These are phyloP conservation scores for Tanypteryx hageni DNA, from an alignment of 2,888 invertebrate genomes.

Conservation along the genomic window DNA sequence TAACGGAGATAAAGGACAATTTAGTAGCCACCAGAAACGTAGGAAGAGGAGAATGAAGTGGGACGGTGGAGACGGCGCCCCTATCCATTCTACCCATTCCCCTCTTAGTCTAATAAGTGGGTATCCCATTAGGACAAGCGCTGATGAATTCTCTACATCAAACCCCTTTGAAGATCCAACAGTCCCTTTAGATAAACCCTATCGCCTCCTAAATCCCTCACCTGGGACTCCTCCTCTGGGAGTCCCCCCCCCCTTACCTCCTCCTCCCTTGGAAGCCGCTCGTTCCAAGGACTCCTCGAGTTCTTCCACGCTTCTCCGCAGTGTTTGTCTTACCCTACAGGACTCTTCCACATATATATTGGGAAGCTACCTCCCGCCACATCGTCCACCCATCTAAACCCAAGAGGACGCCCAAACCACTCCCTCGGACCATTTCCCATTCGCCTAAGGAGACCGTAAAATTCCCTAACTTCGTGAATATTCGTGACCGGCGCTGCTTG, in stretches of 20 bases:
- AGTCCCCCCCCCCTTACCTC: neutral
- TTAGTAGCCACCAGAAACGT: neutral
- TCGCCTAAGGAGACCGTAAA: neutral
- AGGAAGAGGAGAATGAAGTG: neutral
- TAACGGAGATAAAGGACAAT: neutral
- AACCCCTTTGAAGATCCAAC: conserved; percentile 6
- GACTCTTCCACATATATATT: neutral
- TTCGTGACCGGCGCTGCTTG: neutral
- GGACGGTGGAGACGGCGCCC: neutral
- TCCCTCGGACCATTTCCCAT: conserved; percentile 20
- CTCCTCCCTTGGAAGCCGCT: neutral
- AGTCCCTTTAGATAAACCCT: neutral
- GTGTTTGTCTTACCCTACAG: conserved; percentile 9
- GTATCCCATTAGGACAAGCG: conserved; percentile 18
- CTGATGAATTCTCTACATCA: neutral
- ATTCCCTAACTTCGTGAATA: neutral
- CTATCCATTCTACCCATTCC: neutral
- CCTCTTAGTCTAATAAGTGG: neutral
- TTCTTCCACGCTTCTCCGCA: neutral
- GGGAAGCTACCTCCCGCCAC: neutral
- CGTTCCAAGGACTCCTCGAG: neutral
- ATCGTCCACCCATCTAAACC: neutral
- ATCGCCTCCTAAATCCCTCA: neutral
- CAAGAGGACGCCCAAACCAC: neutral
- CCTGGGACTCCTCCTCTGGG: neutral